phyloP scores from a whole-genome alignment of 2,113 vertebrate genomes.

The Pygathrix nemaeus region DNA sequence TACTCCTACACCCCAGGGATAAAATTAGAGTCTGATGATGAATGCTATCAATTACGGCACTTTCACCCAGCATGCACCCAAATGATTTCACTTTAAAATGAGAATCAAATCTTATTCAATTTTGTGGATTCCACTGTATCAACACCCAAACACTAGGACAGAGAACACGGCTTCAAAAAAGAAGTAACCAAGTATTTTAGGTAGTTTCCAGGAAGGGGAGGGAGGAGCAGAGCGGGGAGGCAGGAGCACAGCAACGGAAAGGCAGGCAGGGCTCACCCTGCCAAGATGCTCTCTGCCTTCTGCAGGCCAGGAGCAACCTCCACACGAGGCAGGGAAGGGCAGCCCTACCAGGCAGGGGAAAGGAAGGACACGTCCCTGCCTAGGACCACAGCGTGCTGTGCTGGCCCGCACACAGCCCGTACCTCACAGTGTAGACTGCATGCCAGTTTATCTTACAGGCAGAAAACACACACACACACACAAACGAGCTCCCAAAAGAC shows the following conservation, averaged over 20 bases:
- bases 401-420: background rate
- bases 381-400: background rate
- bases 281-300: background rate
- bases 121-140: background rate
- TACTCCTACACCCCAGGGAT: background rate
- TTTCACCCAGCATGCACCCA: background rate
- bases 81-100: background rate
- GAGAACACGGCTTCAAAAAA: background rate
- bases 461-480: too few relatives aligned
- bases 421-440: background rate
- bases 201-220: background rate
- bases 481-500: background rate
- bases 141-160: background rate
- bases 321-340: background rate
- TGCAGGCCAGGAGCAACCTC: rapidly evolving
- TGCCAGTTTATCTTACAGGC: background rate
- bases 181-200: background rate
- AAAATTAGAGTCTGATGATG: background rate
- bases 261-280: rapidly evolving
- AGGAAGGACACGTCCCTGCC: rapidly evolving
- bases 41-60: background rate
- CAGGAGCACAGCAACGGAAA: too few relatives aligned
- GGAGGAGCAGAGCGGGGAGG: rapidly evolving
- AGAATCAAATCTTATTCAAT: background rate
- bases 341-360: background rate